These are phyloP conservation scores for Alexandromys fortis DNA, from an alignment of 2,113 vertebrate genomes.

Conservation along the genomic window DNA sequence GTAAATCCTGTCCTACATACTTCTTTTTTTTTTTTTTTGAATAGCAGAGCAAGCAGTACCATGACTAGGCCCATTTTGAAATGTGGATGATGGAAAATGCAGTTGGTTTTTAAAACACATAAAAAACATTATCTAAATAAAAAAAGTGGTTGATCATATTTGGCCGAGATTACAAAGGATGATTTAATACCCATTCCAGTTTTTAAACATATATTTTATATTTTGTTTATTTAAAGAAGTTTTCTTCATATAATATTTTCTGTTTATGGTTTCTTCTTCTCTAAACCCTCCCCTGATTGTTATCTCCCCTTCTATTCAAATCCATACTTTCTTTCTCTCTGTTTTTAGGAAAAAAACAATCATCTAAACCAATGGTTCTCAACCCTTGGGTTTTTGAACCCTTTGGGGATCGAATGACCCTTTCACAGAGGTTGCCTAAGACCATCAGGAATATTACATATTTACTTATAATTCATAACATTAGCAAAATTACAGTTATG, in stretches of 20 bases:
- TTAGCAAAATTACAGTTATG: too few species aligned
- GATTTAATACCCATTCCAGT: neutral
- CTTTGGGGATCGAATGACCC: too few species aligned
- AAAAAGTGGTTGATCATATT: neutral
- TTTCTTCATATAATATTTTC: neutral
- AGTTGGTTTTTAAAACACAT: too few species aligned
- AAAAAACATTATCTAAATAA: too few species aligned
- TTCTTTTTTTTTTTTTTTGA: neutral
- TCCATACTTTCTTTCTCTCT: neutral
- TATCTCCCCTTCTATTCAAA: neutral
- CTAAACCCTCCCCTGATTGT: rapidly evolving
- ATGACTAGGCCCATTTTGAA: neutral
- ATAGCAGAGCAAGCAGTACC: neutral
- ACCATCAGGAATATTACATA: too few species aligned
- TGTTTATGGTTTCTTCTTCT: neutral
- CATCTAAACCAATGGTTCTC: neutral
- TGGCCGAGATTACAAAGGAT: neutral
- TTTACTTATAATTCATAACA: too few species aligned
- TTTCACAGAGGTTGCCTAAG: too few species aligned
- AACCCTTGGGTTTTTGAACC: too few species aligned
- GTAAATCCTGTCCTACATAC: neutral
- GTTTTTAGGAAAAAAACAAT: neutral
- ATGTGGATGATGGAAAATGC: neutral
- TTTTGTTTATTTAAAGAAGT: neutral
- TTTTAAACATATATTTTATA: neutral